Evolutionary conservation across 1,140 invertebrate genomes (phyloP).

Genomic region (Drosophila parabipectinata): DNA sequence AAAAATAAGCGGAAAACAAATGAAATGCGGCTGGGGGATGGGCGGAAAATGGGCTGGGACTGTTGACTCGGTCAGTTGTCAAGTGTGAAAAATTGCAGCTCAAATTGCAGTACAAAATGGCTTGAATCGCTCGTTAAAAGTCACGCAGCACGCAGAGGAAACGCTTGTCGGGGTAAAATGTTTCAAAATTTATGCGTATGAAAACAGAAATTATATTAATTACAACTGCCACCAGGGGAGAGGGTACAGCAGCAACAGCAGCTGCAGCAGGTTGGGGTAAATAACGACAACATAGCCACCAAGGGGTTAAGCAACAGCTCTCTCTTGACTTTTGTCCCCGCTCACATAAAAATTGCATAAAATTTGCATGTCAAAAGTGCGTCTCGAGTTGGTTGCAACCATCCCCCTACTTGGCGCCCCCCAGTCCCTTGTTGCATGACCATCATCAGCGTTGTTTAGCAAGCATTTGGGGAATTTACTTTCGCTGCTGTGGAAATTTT

Average conservation of each 20-base stretch:
- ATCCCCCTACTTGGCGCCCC: neutral
- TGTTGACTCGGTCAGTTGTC: conserved; percentile 61
- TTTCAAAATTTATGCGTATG: conserved; percentile 77
- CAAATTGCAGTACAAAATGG: conserved; percentile 80
- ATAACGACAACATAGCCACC: conserved; percentile 34
- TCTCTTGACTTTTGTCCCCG: conserved; percentile 22
- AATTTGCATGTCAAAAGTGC: conserved; percentile 82
- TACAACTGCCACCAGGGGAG: conserved; percentile 46
- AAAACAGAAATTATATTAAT: conserved; percentile 79
- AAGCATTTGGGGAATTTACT: conserved; percentile 52
- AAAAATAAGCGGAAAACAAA: neutral
- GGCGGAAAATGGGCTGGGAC: neutral
- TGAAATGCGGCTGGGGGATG: neutral
- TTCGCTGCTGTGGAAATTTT: conserved; percentile 61
- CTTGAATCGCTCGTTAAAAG: conserved; percentile 77
- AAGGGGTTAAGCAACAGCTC: conserved; percentile 20
- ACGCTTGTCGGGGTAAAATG: conserved; percentile 19
- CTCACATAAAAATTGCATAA: conserved; percentile 63
- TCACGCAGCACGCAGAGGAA: conserved; percentile 63
- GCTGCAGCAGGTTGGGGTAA: conserved; percentile 19
- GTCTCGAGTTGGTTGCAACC: conserved; percentile 49
- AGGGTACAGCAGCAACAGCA: neutral
- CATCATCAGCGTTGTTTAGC: conserved; percentile 52
- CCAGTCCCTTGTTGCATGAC: conserved; percentile 4
- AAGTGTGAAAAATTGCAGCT: conserved; percentile 81